Conservation (phyloP, 2,797 vertebrate species). For the Luscinia megarhynchos region DNA sequence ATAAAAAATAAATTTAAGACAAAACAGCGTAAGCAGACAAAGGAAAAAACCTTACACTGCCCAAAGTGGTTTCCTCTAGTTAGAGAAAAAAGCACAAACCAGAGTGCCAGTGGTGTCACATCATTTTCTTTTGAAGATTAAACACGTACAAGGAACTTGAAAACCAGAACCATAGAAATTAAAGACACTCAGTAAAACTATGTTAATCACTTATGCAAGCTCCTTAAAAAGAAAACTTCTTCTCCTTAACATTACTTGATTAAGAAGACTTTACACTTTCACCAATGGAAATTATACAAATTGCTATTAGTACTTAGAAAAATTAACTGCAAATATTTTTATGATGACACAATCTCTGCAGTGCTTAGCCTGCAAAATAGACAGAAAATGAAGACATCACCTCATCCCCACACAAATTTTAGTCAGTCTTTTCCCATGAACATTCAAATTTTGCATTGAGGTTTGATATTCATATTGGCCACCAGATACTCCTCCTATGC, state of each 20-base stretch:
- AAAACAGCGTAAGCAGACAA: background rate
- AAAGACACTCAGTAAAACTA: background rate
- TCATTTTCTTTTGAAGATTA: background rate
- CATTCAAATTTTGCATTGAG: background rate
- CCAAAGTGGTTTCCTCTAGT: background rate
- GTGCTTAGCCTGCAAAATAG: background rate
- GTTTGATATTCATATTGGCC: background rate
- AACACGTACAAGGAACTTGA: background rate
- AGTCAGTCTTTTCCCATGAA: background rate
- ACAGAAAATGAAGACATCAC: background rate
- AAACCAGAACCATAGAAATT: background rate
- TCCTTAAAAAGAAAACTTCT: background rate
- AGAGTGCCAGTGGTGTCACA: background rate
- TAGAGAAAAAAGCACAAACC: background rate
- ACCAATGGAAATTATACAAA: background rate
- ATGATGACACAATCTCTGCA: background rate
- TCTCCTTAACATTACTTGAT: background rate
- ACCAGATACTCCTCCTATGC: background rate
- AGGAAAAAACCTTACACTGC: background rate
- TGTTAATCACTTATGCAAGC: background rate
- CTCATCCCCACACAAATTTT: rapidly evolving
- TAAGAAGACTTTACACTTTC: background rate
- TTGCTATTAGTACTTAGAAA: background rate
- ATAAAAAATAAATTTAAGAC: background rate
- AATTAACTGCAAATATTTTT: background rate